These are phyloP conservation scores for Altica lythri DNA, from an alignment of 2,888 invertebrate genomes.

Conservation along the genomic window DNA sequence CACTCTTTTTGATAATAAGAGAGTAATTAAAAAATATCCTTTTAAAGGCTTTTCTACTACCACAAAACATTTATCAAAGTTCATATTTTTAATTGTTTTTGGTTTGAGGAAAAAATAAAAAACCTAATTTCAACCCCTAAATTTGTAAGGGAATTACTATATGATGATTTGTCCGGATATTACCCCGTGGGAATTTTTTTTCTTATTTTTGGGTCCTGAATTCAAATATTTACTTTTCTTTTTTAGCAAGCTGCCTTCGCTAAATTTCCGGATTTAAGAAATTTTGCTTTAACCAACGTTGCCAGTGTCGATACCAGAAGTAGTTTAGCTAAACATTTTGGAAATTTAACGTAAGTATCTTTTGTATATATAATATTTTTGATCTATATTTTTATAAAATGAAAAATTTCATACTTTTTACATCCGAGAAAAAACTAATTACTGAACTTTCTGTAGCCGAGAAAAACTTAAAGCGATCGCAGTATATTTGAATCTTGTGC, in stretches of 20 bases:
- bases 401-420: no score
- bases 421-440: no score
- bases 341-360: constrained; percentile 64
- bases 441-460: no score
- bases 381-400: no score
- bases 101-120: not conserved
- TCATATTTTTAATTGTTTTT: not conserved
- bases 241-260: constrained; percentile 88
- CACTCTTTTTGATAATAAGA: no score
- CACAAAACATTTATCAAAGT: not conserved
- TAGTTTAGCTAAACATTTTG: constrained; percentile 83
- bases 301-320: constrained; percentile 92
- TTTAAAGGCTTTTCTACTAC: not conserved
- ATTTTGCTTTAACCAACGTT: constrained; percentile 91
- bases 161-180: no score
- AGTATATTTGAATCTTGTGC: constrained; percentile 84
- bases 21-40: no score
- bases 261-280: constrained; percentile 82
- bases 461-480: constrained; percentile 84
- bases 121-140: not conserved
- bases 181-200: no score
- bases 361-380: no score
- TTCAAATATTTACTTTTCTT: constrained; percentile 29
- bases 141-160: no score
- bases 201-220: not conserved